Conservation (phyloP, 1,140 invertebrate species). For the Ericerus pela region DNA sequence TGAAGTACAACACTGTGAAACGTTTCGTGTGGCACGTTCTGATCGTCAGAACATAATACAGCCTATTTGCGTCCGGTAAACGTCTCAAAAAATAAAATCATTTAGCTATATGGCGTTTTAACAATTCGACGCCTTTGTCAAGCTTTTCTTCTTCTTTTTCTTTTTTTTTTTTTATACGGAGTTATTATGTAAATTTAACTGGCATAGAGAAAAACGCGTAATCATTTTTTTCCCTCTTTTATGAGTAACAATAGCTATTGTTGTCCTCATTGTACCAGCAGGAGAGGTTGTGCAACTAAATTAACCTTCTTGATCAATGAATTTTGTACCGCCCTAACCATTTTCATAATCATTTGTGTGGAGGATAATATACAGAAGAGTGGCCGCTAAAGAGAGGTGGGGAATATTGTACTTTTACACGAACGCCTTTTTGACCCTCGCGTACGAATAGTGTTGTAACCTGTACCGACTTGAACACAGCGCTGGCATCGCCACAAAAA, state of each 20-base stretch:
- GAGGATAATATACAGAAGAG: not conserved
- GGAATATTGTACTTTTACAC: not conserved
- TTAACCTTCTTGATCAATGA: constrained; percentile 3
- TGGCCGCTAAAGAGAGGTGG: not conserved
- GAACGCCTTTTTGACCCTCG: constrained; percentile 11
- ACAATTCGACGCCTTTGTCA: too few relatives aligned
- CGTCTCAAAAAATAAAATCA: too few relatives aligned
- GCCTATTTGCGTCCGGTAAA: too few relatives aligned
- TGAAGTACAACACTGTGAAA: too few relatives aligned
- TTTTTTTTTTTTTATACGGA: too few relatives aligned
- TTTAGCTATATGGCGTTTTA: too few relatives aligned
- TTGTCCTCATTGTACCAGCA: not conserved
- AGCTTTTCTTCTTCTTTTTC: too few relatives aligned
- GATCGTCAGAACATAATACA: too few relatives aligned
- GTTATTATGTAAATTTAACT: constrained; percentile 6
- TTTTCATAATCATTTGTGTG: not conserved
- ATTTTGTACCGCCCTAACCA: not conserved
- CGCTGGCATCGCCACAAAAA: too few relatives aligned
- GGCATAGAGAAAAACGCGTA: not conserved
- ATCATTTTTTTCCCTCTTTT: not conserved
- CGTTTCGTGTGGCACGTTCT: too few relatives aligned
- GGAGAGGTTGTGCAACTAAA: not conserved
- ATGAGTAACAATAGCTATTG: constrained; percentile 9
- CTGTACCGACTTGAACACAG: too few relatives aligned
- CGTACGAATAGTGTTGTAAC: too few relatives aligned